Percentiles rank a stretch among this genome's conserved stretches.
Conservation (phyloP, 2,888 invertebrate species). For the Andrena praecox region DNA sequence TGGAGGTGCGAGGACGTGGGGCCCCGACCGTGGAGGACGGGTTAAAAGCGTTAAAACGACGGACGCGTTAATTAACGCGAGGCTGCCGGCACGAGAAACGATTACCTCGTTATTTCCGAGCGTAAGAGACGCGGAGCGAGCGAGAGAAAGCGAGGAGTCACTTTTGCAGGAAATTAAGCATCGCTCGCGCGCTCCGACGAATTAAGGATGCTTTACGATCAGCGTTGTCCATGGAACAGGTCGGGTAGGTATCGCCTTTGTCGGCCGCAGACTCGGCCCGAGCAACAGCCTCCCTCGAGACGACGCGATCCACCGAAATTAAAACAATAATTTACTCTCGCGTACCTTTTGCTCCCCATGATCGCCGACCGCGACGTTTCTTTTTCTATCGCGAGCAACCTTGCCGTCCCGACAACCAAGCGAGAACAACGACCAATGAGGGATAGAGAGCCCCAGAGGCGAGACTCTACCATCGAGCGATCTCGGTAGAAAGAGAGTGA, state of each 20-base stretch:
- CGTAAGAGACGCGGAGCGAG: constrained; percentile 45
- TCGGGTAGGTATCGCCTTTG: constrained; percentile 7
- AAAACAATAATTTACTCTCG: constrained; percentile 80
- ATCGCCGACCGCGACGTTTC: constrained; percentile 9
- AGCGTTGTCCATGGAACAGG: constrained; percentile 74
- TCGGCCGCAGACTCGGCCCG: constrained; percentile 13
- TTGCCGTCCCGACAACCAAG: too few relatives aligned
- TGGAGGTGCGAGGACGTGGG: not conserved
- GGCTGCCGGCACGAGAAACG: constrained; percentile 58
- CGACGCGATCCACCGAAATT: constrained; percentile 74
- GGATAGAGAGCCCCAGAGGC: too few relatives aligned
- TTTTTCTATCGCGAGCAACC: not conserved
- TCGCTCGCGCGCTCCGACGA: constrained; percentile 68
- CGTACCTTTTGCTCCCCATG: constrained; percentile 46
- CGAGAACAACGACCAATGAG: too few relatives aligned
- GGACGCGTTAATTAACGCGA: constrained; percentile 62
- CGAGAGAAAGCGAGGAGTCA: constrained; percentile 51
- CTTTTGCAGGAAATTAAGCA: constrained; percentile 59
- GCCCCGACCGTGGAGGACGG: not conserved
- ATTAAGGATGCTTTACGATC: constrained; percentile 78
- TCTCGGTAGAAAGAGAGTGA: not conserved
- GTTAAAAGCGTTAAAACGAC: constrained; percentile 50
- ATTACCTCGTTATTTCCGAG: constrained; percentile 60
- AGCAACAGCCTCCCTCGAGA: constrained; percentile 50
- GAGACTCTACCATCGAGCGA: too few relatives aligned